Evolutionary conservation across 2,113 vertebrate genomes (phyloP).

Genomic region (Notarius lentiginosus): DNA sequence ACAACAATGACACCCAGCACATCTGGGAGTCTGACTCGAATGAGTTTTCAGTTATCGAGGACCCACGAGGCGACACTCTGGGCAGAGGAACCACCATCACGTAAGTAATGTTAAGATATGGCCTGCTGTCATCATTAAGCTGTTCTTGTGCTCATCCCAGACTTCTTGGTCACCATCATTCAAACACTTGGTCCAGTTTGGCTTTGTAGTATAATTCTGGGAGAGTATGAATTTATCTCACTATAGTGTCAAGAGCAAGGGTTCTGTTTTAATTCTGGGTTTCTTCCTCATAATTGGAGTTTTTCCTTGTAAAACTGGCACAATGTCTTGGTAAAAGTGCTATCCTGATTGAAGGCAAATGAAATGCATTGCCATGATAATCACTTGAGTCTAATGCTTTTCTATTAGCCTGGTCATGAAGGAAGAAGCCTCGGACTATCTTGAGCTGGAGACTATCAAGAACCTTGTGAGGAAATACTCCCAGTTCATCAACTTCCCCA

Average conservation of each 20-base stretch:
- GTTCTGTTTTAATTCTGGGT: neutral
- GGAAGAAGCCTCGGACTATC: conserved; percentile 96
- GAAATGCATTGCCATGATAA: neutral
- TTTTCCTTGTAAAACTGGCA: neutral
- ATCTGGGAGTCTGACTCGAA: conserved; percentile 99
- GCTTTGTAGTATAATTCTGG: neutral
- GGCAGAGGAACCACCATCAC: conserved; percentile 94
- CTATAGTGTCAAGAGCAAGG: neutral
- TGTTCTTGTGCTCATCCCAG: neutral
- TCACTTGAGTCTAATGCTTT: neutral
- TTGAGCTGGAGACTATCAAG: conserved; percentile 98
- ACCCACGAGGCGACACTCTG: conserved; percentile 91
- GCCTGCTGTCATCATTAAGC: neutral
- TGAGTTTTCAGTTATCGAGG: conserved; percentile 89
- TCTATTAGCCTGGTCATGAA: conserved; percentile 87
- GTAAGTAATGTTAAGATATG: conserved; percentile 68
- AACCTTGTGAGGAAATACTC: conserved; percentile 96
- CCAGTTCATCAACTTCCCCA: conserved; percentile 99
- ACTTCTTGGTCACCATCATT: neutral
- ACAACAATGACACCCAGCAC: conserved; percentile 95
- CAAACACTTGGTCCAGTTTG: neutral
- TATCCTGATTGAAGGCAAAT: neutral
- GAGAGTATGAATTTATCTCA: neutral
- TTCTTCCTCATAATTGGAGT: neutral
- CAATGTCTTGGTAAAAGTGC: neutral